Evolutionary conservation across 2,888 invertebrate species (phyloP).

Genomic region (Leucoma salicis): DNA sequence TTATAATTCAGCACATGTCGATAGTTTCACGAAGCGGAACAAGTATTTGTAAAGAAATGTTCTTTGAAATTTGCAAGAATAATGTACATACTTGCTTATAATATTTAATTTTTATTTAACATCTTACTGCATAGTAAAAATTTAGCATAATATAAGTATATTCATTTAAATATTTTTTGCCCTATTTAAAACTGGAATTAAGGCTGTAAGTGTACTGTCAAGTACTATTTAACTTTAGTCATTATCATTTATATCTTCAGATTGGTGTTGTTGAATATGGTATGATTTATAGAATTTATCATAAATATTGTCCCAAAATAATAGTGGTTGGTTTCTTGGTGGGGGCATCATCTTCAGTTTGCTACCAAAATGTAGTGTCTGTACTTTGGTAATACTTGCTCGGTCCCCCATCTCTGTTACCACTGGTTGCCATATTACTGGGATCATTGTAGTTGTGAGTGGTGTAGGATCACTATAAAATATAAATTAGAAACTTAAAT

Average conservation of each 20-base stretch:
- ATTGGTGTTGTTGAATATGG: constrained; percentile 8
- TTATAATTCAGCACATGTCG: constrained; percentile 10
- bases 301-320: constrained; percentile 67
- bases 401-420: constrained; percentile 19
- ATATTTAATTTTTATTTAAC: too few species aligned
- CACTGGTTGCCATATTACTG: constrained; percentile 61
- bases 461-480: constrained; percentile 68
- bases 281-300: constrained; percentile 51
- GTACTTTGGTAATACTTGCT: constrained; percentile 38
- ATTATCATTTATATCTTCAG: constrained; percentile 20
- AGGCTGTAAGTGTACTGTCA: too few species aligned
- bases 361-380: constrained; percentile 41
- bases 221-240: constrained; percentile 9
- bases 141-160: too few species aligned
- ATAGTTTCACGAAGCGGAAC: constrained; percentile 26
- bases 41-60: constrained; percentile 8
- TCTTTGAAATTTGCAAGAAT: neutral
- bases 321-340: constrained; percentile 39
- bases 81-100: too few species aligned
- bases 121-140: too few species aligned
- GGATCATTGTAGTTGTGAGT: constrained; percentile 50
- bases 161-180: too few species aligned
- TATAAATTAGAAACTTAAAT: too few species aligned
- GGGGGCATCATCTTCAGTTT: constrained; percentile 34
- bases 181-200: too few species aligned